Evolutionary conservation across 2,113 vertebrate genomes (phyloP).

Genomic region (Pteruthius melanotis): DNA sequence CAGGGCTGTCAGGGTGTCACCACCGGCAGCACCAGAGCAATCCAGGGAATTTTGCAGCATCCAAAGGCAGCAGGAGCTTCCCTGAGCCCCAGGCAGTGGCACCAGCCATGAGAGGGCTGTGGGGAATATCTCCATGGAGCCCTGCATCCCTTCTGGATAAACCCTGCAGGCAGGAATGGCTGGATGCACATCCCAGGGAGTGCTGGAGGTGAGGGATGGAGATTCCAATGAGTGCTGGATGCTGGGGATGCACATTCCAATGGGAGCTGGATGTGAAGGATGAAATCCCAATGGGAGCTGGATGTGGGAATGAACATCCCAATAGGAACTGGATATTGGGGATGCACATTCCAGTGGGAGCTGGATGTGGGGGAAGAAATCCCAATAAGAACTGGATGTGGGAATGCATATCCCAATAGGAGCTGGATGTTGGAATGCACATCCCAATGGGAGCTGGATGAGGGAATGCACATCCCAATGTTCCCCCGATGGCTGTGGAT

Average conservation of each 20-base stretch:
- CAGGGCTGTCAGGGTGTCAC: background rate
- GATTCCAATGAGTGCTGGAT: too few species aligned
- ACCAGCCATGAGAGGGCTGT: background rate
- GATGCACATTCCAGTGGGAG: too few species aligned
- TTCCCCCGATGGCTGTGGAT: rapidly evolving
- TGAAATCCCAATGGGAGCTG: too few species aligned
- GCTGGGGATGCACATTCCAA: too few species aligned
- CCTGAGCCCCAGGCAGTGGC: rapidly evolving
- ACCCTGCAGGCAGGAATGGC: background rate
- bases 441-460: rapidly evolving
- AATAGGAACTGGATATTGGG: too few species aligned
- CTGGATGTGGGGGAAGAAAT: too few species aligned
- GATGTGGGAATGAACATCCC: too few species aligned
- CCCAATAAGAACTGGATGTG: too few species aligned
- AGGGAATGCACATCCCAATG: background rate
- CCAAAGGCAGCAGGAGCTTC: background rate
- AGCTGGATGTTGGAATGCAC: too few species aligned
- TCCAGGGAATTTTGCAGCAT: background rate
- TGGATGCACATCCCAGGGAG: rapidly evolving
- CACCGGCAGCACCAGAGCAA: background rate
- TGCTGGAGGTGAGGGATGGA: too few species aligned
- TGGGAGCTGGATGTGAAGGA: too few species aligned
- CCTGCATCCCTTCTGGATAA: background rate
- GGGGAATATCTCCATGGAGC: background rate
- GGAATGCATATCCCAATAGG: too few species aligned